phyloP scores from a whole-genome alignment of 2,113 vertebrate genomes.

The Herpetotheres cachinnans region DNA sequence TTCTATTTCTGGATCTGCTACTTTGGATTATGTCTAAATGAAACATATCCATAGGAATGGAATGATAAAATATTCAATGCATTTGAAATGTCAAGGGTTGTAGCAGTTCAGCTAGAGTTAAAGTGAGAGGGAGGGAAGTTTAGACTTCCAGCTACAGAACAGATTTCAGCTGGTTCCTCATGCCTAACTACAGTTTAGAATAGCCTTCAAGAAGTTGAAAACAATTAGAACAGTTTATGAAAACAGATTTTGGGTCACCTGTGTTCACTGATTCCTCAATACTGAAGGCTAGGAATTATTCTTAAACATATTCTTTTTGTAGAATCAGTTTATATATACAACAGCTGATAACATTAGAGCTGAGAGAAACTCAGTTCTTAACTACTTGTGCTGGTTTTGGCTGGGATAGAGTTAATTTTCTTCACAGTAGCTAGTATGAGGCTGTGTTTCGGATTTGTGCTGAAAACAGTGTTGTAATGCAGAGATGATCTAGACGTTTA shows the following conservation, averaged over 20 bases:
- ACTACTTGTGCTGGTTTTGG: neutral
- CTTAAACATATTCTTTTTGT: neutral
- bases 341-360: rapidly evolving
- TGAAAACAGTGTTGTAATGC: too few species aligned
- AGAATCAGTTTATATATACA: neutral
- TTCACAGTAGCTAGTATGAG: too few species aligned
- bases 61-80: conserved; percentile 43
- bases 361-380: neutral
- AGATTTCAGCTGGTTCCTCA: neutral
- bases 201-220: neutral
- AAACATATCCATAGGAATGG: conserved; percentile 13
- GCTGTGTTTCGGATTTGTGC: too few species aligned
- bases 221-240: neutral
- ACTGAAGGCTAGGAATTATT: neutral
- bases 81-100: conserved; percentile 53
- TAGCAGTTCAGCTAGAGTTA: conserved; percentile 1
- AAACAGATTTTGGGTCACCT: neutral
- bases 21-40: conserved; percentile 27
- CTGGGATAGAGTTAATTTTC: too few species aligned
- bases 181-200: neutral
- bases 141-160: neutral
- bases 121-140: neutral
- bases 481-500: too few species aligned
- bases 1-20: conserved; percentile 45
- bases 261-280: neutral